phyloP scores from a whole-genome alignment of 2,888 invertebrate species.

The Carterocephalus palaemon region DNA sequence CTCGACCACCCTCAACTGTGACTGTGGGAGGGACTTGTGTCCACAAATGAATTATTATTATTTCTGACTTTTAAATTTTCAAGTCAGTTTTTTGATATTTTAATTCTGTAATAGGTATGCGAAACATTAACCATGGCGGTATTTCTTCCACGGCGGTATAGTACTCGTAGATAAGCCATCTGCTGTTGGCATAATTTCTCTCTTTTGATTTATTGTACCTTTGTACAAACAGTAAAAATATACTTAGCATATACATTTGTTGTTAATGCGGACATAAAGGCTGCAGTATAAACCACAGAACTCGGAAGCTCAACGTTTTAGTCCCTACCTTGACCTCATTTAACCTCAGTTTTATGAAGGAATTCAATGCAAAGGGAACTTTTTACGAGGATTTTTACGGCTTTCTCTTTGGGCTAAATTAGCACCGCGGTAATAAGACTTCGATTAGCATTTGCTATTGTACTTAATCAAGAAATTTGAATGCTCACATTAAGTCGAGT shows the following conservation, averaged over 20 bases:
- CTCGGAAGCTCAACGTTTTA: slow-evolving; percentile 19
- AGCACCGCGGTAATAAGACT: slow-evolving; percentile 18
- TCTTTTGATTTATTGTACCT: too few species aligned
- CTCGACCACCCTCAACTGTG: too few species aligned
- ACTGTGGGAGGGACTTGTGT: too few species aligned
- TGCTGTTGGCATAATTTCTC: too few species aligned
- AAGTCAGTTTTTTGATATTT: too few species aligned
- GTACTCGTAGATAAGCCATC: too few species aligned
- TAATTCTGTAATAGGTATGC: too few species aligned
- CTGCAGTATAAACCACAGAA: slow-evolving; percentile 9
- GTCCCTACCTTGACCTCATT: slow-evolving; percentile 19
- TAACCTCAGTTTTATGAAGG: slow-evolving; percentile 22
- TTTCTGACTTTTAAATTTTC: too few species aligned
- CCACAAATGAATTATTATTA: too few species aligned
- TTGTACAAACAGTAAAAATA: too few species aligned
- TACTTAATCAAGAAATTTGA: slow-evolving; percentile 14
- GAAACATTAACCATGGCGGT: too few species aligned
- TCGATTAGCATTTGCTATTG: slow-evolving; percentile 24
- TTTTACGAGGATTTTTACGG: slow-evolving; percentile 23
- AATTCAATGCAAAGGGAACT: slow-evolving; percentile 25
- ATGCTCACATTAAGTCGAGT: slow-evolving; percentile 8
- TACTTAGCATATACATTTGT: slow-evolving; percentile 2
- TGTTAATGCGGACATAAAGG: slow-evolving; percentile 6
- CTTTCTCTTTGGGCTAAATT: slow-evolving; percentile 23
- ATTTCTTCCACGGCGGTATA: too few species aligned